phyloP scores from a whole-genome alignment of 2,113 vertebrate genomes.

The Tenrec ecaudatus region DNA sequence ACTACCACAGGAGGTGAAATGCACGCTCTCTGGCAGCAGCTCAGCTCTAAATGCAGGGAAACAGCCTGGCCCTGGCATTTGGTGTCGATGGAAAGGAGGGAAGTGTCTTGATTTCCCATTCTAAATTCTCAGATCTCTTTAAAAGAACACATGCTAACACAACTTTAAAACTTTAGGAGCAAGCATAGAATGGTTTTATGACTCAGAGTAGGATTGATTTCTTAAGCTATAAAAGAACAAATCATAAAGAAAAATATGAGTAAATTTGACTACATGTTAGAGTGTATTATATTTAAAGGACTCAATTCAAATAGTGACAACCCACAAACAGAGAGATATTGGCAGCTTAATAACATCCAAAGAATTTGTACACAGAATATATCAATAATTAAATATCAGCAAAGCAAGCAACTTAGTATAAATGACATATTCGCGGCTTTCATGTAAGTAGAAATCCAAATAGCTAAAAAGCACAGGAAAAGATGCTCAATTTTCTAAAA shows the following conservation, averaged over 20 bases:
- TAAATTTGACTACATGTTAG: background rate
- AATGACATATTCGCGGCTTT: background rate
- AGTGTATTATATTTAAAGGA: background rate
- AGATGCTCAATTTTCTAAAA: background rate
- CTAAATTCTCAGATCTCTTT: background rate
- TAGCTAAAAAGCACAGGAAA: background rate
- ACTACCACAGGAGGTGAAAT: background rate
- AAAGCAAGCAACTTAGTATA: background rate
- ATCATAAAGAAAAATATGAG: background rate
- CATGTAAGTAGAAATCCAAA: conserved; percentile 40
- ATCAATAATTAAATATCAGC: conserved; percentile 18
- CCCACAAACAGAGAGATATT: background rate
- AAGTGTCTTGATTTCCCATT: background rate
- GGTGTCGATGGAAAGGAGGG: background rate
- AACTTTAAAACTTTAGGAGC: conserved; percentile 35
- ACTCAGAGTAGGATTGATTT: background rate
- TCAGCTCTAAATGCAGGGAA: background rate
- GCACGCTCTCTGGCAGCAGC: background rate
- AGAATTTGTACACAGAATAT: conserved; percentile 23
- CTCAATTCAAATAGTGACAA: conserved; percentile 6
- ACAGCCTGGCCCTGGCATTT: background rate
- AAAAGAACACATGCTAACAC: background rate
- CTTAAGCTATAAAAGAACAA: conserved; percentile 34
- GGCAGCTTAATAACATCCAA: background rate
- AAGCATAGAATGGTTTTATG: background rate